Percentiles rank a stretch among this genome's conserved stretches.
These are phyloP conservation scores for Sicus ferrugineus DNA, from an alignment of 2,888 invertebrate species.

Conservation along the genomic window DNA sequence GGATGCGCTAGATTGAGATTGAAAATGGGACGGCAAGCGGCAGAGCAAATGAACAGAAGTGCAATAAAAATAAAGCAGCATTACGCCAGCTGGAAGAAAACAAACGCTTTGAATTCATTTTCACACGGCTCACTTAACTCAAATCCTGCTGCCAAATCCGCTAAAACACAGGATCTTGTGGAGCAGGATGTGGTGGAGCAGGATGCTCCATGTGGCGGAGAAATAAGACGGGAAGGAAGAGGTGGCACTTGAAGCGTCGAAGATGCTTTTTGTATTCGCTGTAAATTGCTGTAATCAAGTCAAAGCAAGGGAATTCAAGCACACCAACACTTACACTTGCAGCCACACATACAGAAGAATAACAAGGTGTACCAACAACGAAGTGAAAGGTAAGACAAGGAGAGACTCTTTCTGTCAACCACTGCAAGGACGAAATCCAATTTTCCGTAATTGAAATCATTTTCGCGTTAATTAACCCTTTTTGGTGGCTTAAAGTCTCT, in stretches of 20 bases:
- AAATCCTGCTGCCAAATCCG: conserved; percentile 7
- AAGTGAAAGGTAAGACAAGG: background rate
- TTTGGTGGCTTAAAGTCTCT: conserved; percentile 43
- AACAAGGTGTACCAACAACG: background rate
- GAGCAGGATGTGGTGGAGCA: background rate
- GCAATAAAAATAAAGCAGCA: too few species aligned
- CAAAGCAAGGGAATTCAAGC: conserved; percentile 29
- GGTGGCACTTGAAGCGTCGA: background rate
- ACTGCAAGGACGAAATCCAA: conserved; percentile 40
- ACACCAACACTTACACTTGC: conserved; percentile 11
- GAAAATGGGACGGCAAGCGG: background rate
- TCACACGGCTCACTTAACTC: conserved; percentile 28
- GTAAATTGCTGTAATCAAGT: conserved; percentile 40
- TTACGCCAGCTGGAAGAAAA: conserved; percentile 7
- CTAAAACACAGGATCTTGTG: background rate
- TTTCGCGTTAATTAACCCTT: conserved; percentile 51
- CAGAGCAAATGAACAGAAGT: conserved; percentile 3
- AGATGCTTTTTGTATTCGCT: conserved; percentile 17
- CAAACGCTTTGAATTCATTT: conserved; percentile 35
- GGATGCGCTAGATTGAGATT: background rate
- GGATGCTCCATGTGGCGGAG: background rate
- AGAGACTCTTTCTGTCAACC: background rate
- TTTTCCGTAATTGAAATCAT: conserved; percentile 51
- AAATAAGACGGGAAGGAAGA: too few species aligned
- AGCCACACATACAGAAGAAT: background rate